Conservation (phyloP, 1,140 invertebrate genomes). For the Drosophila prosaltans region DNA sequence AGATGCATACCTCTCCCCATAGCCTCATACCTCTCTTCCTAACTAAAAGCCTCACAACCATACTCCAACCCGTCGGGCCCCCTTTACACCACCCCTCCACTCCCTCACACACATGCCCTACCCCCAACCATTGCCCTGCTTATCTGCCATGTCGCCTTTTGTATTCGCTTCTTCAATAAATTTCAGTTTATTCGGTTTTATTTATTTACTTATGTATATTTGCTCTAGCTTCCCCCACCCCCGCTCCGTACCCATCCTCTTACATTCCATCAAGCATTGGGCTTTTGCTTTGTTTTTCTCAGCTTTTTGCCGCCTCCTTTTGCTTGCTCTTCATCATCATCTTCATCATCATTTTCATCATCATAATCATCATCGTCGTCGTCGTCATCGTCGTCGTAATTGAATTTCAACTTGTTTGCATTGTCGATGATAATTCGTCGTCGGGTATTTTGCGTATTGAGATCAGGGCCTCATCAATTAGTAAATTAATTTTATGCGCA, state of each 20-base stretch:
- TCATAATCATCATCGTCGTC: constrained; percentile 30
- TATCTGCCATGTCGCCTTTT: constrained; percentile 53
- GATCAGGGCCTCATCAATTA: constrained; percentile 83
- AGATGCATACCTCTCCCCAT: constrained; percentile 26
- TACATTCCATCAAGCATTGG: constrained; percentile 58
- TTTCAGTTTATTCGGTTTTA: constrained; percentile 79
- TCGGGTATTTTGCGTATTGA: constrained; percentile 82
- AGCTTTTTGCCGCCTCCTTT: constrained; percentile 32
- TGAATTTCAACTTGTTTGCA: constrained; percentile 82
- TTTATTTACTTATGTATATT: constrained; percentile 78
- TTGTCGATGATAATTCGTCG: constrained; percentile 81
- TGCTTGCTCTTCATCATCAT: constrained; percentile 21
- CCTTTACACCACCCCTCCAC: not conserved
- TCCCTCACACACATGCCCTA: not conserved
- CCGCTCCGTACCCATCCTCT: constrained; percentile 22
- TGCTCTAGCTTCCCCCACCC: constrained; percentile 58
- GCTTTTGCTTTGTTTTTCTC: constrained; percentile 73
- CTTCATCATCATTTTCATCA: constrained; percentile 13
- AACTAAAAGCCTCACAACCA: too few species aligned
- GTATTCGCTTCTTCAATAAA: constrained; percentile 74
- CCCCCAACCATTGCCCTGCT: not conserved
- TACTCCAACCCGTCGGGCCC: too few species aligned
- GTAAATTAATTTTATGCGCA: constrained; percentile 83
- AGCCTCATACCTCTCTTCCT: too few species aligned
- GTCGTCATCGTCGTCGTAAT: constrained; percentile 68